Evolutionary conservation across 2,888 invertebrate genomes (phyloP).

Genomic region (Ornithoptera alexandrae): DNA sequence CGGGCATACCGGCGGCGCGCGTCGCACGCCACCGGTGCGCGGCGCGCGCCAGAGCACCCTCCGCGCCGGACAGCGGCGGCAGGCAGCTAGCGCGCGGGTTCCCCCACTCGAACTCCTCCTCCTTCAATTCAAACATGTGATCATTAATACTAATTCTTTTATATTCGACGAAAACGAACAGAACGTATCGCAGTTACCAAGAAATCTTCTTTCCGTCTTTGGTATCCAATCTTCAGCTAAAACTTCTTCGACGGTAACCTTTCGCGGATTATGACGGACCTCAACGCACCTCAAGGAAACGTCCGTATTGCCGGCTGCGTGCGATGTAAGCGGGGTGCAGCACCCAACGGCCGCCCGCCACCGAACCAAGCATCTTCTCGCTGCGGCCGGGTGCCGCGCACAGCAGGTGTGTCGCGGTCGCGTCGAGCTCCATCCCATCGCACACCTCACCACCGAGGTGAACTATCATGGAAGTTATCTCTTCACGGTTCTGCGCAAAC

Average conservation of each 20-base stretch:
- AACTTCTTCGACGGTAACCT: too few relatives aligned
- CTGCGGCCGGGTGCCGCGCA: constrained; percentile 87
- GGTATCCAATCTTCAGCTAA: too few relatives aligned
- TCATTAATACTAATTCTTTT: too few relatives aligned
- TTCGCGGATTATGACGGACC: constrained; percentile 68
- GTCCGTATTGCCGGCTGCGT: constrained; percentile 80
- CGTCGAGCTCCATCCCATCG: constrained; percentile 72
- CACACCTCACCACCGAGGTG: constrained; percentile 83
- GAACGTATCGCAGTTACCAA: too few relatives aligned
- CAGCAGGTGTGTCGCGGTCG: constrained; percentile 85
- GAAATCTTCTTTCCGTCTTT: too few relatives aligned
- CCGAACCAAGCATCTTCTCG: constrained; percentile 92
- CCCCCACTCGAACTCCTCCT: constrained; percentile 92
- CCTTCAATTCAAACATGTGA: constrained; percentile 66
- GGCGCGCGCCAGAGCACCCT: constrained; percentile 78
- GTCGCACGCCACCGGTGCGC: constrained; percentile 85
- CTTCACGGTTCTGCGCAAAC: constrained; percentile 66
- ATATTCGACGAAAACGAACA: too few relatives aligned
- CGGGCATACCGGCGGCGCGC: constrained; percentile 66
- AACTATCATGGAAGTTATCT: constrained; percentile 77
- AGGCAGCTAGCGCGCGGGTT: constrained; percentile 82
- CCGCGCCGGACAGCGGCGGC: constrained; percentile 66
- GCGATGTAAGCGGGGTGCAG: constrained; percentile 89
- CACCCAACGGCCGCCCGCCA: constrained; percentile 95
- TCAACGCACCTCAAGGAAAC: constrained; percentile 92